Conservation (phyloP, 2,797 vertebrate species). For the Sus cebifrons region DNA sequence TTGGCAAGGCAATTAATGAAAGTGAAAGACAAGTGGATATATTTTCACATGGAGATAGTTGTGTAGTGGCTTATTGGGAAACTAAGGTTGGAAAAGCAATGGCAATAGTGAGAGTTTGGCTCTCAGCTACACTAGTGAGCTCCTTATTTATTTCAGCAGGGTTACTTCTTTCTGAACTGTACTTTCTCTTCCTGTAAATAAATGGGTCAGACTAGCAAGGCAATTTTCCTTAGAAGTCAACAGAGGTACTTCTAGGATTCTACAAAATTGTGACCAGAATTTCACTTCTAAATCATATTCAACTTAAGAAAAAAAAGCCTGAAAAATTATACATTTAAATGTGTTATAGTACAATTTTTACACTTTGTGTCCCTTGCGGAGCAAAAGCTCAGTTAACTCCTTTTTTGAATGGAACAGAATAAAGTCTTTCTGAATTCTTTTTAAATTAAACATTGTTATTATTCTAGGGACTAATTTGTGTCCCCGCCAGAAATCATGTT, state of each 20-base stretch:
- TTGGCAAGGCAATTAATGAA: too few relatives aligned
- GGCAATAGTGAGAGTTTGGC: rapidly evolving
- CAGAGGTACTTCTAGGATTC: not conserved
- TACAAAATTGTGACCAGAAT: not conserved
- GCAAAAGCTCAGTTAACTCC: not conserved
- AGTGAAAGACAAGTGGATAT: not conserved
- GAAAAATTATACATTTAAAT: not conserved
- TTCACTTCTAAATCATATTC: not conserved
- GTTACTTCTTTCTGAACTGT: not conserved
- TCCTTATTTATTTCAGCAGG: too few relatives aligned
- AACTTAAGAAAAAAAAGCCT: not conserved
- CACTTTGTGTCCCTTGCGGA: not conserved
- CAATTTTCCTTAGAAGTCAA: not conserved
- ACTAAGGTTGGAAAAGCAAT: not conserved
- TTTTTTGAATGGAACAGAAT: not conserved
- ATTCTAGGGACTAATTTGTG: not conserved
- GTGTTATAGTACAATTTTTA: not conserved
- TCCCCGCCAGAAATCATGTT: not conserved
- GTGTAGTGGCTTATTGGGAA: not conserved
- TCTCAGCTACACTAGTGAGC: rapidly evolving
- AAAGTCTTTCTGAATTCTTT: not conserved
- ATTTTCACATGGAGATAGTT: not conserved
- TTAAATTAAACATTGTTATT: not conserved
- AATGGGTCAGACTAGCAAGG: not conserved
- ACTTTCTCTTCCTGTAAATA: not conserved